Base-by-base conservation (phyloP, 1,140 invertebrate genomes). In the Ectropis grisescens region DNA sequence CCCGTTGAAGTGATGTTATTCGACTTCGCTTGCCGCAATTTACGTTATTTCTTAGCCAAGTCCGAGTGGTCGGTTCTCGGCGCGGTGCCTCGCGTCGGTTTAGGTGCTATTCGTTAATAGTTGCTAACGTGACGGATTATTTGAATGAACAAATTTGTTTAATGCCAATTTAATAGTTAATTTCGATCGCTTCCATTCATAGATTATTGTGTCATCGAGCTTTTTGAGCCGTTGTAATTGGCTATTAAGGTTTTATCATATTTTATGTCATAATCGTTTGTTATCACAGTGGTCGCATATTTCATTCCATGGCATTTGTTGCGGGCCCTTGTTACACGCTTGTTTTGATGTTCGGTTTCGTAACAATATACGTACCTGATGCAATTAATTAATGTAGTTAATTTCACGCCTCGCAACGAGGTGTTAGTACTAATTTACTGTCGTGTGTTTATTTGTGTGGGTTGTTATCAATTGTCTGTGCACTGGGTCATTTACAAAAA, bases 331-430 rank as follows among this genome's bases (percentile, higher is more conserved):
- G 26, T 31, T 41, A 55, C 47, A 50, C 41, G 51, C 57, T 61
- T 67, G 55, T 45, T 50, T 59, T 58, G 60, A 54, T 61, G 50
- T 51, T 46, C 54, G n/a, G 44, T 47, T 58, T 44, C 34, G 48
- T 47, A 35, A 53, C 49, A 47, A 57, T 55, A 29, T 62, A 59
- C 52, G 69, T 78, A 78, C 72, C 72, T 78, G 72, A 72, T 54
- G 42, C 42, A 58, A 58, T 45, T 58, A 65, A 47, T 69, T 67
- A 55, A 56, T 59, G 33, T 78, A 69, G 60, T 65, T 71, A 55
- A 55, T 70, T 62, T 56, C 56, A n/a, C n/a, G n/a, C n/a, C n/a
- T n/a, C n/a, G n/a, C n/a, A n/a, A n/a, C n/a, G n/a, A n/a, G n/a
- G n/a, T n/a, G n/a, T n/a, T n/a, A n/a, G n/a, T n/a, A n/a, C n/a